Evolutionary conservation across 1,140 invertebrate species (phyloP).

Genomic region (Eueides isabella): DNA sequence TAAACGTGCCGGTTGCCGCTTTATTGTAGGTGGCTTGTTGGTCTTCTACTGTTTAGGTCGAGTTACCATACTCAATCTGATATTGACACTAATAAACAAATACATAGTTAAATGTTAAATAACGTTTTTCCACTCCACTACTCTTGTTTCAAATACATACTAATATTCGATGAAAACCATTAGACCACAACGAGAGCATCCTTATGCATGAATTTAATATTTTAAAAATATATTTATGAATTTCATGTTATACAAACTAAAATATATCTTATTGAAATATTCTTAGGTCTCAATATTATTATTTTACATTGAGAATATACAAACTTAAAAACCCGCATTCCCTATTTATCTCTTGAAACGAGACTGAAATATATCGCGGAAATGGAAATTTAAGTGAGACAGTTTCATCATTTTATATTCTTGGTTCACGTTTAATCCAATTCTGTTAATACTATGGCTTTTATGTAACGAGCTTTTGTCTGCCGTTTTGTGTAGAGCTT

Average conservation of each 20-base stretch:
- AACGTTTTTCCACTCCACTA: not conserved
- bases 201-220: not conserved
- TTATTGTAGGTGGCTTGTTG: no score
- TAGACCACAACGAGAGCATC: not conserved
- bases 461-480: not conserved
- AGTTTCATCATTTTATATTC: not conserved
- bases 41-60: no score
- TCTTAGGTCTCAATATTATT: not conserved
- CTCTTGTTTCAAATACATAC: not conserved
- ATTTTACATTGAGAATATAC: not conserved
- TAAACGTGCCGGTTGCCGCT: no score
- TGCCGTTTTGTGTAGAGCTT: not conserved
- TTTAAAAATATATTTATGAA: not conserved
- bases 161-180: not conserved
- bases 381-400: not conserved
- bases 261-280: not conserved
- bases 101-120: no score
- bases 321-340: not conserved
- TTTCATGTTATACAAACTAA: not conserved
- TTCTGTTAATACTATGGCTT: not conserved
- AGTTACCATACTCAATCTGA: no score
- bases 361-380: constrained; percentile 4
- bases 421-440: not conserved
- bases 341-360: not conserved
- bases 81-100: no score